Base-by-base conservation (phyloP, 2,797 vertebrate species). In the Myotis vivesi region DNA sequence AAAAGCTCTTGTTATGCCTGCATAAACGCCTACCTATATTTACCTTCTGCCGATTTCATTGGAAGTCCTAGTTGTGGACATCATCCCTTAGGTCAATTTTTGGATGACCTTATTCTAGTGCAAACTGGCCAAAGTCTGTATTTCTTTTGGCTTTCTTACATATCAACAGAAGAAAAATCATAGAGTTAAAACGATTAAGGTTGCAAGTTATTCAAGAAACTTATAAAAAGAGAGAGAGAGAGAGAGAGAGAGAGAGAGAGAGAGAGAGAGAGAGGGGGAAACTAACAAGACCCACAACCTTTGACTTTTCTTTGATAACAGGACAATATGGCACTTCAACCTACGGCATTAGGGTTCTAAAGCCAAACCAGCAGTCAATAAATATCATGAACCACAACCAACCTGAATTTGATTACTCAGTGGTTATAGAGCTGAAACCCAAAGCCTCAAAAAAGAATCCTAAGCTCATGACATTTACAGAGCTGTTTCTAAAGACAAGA, bases 391-490 rank as follows among this genome's bases (percentile, higher is more conserved):
- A 97, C 69, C 76, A 94, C 64, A 86, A 96, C 80, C 77, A 97
- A 96, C 87, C 89, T 82, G 96, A 97, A 95, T 96, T n/a, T 92
- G 88, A 79, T 95, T 97, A 97, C 89, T 96, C 92, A 97, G 92
- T 96, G 85, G 93, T 93, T 97, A 94, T 46, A 84, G 88, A 97
- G 73, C 79, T 95, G 95, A 97, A 97, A 97, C 53, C 51, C 90
- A 96, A 97, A 97, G 85, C 96, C 92, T 97, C 90, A 80, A 44
- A 96, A 94, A 95, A 97, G 97, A 98, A 97, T 79, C 97, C 94
- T 92, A 94, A 96, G 94, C 36, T n/a, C 92, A 83, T 95, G 93
- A 95, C 97, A 98, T 97, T 98, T 98, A 97, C 97, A 97, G 97
- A 95, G 94, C 97, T 96, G 81, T 91, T 97, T 97, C 96, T 92